Evolutionary conservation across 1,140 invertebrate genomes (phyloP), one percentile per base, ranked within the genome.

Genomic region (Magallana ariakensis): DNA sequence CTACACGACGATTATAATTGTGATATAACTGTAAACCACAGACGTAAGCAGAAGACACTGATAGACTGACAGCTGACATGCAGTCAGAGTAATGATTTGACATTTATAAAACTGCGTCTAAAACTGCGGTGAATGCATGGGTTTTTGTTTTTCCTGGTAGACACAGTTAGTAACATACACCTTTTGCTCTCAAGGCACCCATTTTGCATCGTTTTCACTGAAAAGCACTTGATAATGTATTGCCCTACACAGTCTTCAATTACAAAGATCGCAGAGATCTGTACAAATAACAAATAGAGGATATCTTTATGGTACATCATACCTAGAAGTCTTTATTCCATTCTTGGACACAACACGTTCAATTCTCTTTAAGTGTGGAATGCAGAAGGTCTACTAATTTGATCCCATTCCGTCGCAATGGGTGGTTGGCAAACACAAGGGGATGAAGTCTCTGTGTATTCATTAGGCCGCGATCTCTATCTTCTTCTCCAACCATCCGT

Each of bases 341-440:
- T 11, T 75, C 58, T 33, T 75, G 66, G 66, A 75, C 66, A 75
- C 33, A 10, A 13, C 22, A 11, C 13, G 19, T 75, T 75, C 66
- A 75, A 26, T 75, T 19, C 10, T 26, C 66, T 75, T 33, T 33
- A 75, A 75, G 66, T 22, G 22, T 75, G 66, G 66, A 75, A 75
- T 75, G 66, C 66, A 75, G 2, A 26, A 75, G 66, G 66, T 75
- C 66, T 75, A 33, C 11, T 26, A 75, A 75, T 75, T 13, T 9
- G 22, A 33, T 75, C 9, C 33, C 15, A 26, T 75, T 13, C 9
- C 22, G 6, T 75, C 66, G 22, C 15, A 19, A 66, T 75, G 66
- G 66, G 66, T 75, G 22, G 66, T 75, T 19, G 66, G 22, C 66
- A 75, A 75, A 75, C 66, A 75, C 66, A 75, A 75, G 66, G 33